Conservation (phyloP, 2,113 vertebrate genomes). For the Sphaerodactylus townsendi region DNA sequence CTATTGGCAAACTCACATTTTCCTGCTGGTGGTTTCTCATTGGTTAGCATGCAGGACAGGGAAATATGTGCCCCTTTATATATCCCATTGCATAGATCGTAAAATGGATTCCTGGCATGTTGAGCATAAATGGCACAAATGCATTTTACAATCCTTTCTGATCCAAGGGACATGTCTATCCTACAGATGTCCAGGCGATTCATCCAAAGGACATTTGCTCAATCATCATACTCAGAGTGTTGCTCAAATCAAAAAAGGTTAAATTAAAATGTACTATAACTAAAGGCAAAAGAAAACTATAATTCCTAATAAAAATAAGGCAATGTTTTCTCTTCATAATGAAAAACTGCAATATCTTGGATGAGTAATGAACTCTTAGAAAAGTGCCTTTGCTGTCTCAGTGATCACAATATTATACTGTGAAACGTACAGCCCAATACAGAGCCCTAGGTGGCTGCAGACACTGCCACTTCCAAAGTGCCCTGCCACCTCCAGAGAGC, state of each 20-base stretch:
- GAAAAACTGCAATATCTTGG: neutral
- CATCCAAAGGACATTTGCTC: constrained; percentile 20
- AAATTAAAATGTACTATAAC: neutral
- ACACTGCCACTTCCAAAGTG: too few relatives aligned
- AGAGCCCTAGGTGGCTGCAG: too few relatives aligned
- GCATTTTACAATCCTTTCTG: constrained; percentile 1
- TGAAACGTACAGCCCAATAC: too few relatives aligned
- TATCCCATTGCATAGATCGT: neutral
- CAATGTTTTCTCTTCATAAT: neutral
- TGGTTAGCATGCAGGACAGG: neutral
- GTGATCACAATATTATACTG: constrained; percentile 16
- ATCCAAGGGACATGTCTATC: neutral
- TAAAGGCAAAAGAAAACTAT: neutral
- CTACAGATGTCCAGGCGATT: constrained; percentile 5
- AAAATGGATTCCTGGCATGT: neutral
- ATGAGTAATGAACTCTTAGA: constrained; percentile 3
- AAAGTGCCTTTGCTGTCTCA: neutral
- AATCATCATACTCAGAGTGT: neutral
- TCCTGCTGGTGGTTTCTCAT: neutral
- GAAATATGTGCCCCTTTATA: neutral
- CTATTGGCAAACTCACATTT: neutral
- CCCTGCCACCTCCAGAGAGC: too few relatives aligned
- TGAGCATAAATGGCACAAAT: neutral
- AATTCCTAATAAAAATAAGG: constrained; percentile 3
- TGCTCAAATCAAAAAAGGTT: neutral